Base-by-base conservation (phyloP, 2,888 invertebrate genomes). In the Cephus spinipes region DNA sequence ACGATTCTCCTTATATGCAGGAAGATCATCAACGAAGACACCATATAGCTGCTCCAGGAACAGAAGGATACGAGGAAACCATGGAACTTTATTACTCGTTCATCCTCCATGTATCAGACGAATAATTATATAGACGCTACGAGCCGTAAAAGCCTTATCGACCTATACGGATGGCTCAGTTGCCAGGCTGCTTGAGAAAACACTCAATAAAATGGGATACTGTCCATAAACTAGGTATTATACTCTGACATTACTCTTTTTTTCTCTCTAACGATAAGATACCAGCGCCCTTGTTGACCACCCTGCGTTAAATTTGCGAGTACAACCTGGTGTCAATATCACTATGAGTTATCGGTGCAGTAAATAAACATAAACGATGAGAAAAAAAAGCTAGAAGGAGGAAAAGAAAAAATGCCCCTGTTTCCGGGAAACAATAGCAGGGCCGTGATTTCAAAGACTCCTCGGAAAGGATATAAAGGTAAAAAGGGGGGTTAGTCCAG, bases 111-210 rank as follows among this genome's bases (percentile, higher is more conserved):
- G 36, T 81, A 83, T 82, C 79, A 78, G 77, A 79, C 80, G 82
- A 81, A 81, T 83, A 83, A 84, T 80, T 83, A 80, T 40, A 76
- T 78, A 77, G 81, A 81, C 82, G 81, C 81, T 83, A 78, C 81
- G 79, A 81, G 81, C 80, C 82, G 84, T 85, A 84, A 84, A 83
- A 77, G 76, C 79, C 79, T 82, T 81, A 83, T 85, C 83, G 82
- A 23, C 23, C 55, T 9, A 40, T 77, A 68, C 68, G 75, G 80
- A 78, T 81, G 73, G 76, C 69, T 32, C 33, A 36, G 73, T 79
- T 23, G 68, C 74, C 76, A 23, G 32, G 69, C 33, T 74, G 77
- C 76, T 76, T 80, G 77, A 76, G 80, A 79, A 80, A 82, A 81
- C 79, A 82, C 77, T 73, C 76, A 81, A 83, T 80, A 83, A 85